Base-by-base conservation (phyloP, 2,113 vertebrate genomes). In the Caloenas nicobarica region DNA sequence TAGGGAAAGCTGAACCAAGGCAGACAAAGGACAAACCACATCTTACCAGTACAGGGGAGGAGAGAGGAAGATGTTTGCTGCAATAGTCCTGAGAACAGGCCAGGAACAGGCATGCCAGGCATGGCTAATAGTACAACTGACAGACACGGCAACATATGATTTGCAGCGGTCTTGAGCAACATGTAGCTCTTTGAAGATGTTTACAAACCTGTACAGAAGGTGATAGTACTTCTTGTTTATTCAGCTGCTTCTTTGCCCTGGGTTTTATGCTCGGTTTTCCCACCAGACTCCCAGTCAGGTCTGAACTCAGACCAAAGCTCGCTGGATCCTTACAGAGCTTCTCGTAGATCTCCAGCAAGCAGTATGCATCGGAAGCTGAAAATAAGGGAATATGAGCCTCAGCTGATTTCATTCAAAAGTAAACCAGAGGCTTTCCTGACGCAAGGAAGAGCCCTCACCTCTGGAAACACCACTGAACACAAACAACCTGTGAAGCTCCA, bases 301-400 rank as follows among this genome's bases (percentile, higher is more conserved):
- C 93, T 19, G 94, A 89, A 4, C 91, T 96, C 40, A 99, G 97
- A 21, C 97, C 97, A 23, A 98, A 99, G 77, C 58, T 65, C 7
- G 88, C 58, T 0, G 98, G 98, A 57, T 99, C 97, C 44, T 94
- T 71, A 34, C 95, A 94, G 77, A 99, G 97, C 7, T 89, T 95
- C n/a, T 96, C 91, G 12, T 98, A 98, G 66, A 99, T 96, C 40
- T 99, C 98, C 95, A 99, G 96, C 95, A 99, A 98, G 95, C 99
- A 99, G 96, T 98, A 99, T 0, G 98, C 98, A 62, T 99, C 98
- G 6, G 94, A 91, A 22, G 97, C 97, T 97, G 79, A 29, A 86
- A 71, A 53, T 3, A 26, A 79, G 21, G 68, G 26, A 78, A 82
- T 3, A 54, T 10, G 22, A 65, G 33, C 24, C 56, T 72, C 23